Evolutionary conservation across 2,797 vertebrate genomes (phyloP).

Genomic region (Gambelia wislizenii): DNA sequence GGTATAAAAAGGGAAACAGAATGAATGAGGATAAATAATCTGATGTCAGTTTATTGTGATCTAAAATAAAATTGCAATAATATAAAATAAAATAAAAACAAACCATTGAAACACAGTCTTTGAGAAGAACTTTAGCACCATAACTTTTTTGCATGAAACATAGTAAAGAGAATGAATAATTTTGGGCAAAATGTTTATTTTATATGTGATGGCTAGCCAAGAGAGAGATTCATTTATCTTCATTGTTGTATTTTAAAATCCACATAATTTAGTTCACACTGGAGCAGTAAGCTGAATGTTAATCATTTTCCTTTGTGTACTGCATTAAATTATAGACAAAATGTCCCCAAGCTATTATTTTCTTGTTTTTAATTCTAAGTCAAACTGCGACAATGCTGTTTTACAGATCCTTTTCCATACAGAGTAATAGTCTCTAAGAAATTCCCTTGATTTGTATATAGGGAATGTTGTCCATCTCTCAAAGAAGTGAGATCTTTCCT

Average conservation of each 20-base stretch:
- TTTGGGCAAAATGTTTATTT: conserved; percentile 74
- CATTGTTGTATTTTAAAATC: conserved; percentile 74
- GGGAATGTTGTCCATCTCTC: neutral
- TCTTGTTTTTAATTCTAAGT: conserved; percentile 65
- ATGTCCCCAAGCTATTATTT: neutral
- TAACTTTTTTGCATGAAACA: conserved; percentile 66
- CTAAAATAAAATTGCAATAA: conserved; percentile 45
- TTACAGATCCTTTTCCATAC: neutral
- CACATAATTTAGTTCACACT: conserved; percentile 71
- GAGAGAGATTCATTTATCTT: conserved; percentile 74
- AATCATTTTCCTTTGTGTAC: conserved; percentile 69
- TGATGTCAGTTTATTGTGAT: conserved; percentile 65
- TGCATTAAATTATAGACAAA: conserved; percentile 63
- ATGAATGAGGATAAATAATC: conserved; percentile 59
- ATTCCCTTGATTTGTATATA: neutral
- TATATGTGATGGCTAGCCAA: conserved; percentile 65
- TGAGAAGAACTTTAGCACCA: conserved; percentile 49
- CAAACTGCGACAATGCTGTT: conserved; percentile 8
- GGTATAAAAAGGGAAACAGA: conserved; percentile 53
- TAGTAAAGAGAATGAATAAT: conserved; percentile 65
- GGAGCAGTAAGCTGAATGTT: conserved; percentile 65
- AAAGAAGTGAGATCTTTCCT: neutral
- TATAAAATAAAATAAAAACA: conserved; percentile 40
- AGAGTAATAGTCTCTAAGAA: neutral
- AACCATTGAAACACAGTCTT: conserved; percentile 53